These are phyloP conservation scores for Phyllotis vaccarum DNA, from an alignment of 2,797 vertebrate genomes.

Conservation along the genomic window DNA sequence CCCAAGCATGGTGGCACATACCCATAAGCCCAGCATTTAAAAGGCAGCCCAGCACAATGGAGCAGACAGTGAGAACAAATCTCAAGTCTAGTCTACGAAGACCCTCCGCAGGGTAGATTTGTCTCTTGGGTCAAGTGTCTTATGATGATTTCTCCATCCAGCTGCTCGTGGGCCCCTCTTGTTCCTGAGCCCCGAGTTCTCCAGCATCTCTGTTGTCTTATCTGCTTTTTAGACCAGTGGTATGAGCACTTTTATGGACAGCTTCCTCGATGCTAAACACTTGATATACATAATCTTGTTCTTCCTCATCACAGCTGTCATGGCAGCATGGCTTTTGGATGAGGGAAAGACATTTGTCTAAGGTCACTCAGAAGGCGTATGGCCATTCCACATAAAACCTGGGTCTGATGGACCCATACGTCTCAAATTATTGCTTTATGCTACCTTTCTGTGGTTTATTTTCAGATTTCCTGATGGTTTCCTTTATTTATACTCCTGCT, in stretches of 20 bases:
- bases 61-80: not conserved
- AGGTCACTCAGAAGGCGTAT: conserved; percentile 40
- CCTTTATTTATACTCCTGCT: conserved; percentile 35
- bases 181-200: not conserved
- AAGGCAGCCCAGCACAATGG: not conserved
- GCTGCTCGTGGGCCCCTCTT: not conserved
- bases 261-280: not conserved
- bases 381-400: not conserved
- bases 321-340: not conserved
- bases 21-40: not conserved
- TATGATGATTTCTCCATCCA: not conserved
- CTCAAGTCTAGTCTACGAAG: not conserved
- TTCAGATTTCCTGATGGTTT: conserved; percentile 59
- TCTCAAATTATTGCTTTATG: not conserved
- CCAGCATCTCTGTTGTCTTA: not conserved
- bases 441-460: conserved; percentile 2
- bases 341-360: not conserved
- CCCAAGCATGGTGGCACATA: not conserved
- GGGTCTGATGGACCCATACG: not conserved
- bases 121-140: not conserved
- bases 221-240: not conserved
- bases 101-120: not conserved
- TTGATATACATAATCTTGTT: not conserved
- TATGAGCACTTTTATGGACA: not conserved
- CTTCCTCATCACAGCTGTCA: not conserved